Evolutionary conservation across 2,888 invertebrate species (phyloP), one percentile per base, ranked within the genome.

Genomic region (Oligia strigilis): DNA sequence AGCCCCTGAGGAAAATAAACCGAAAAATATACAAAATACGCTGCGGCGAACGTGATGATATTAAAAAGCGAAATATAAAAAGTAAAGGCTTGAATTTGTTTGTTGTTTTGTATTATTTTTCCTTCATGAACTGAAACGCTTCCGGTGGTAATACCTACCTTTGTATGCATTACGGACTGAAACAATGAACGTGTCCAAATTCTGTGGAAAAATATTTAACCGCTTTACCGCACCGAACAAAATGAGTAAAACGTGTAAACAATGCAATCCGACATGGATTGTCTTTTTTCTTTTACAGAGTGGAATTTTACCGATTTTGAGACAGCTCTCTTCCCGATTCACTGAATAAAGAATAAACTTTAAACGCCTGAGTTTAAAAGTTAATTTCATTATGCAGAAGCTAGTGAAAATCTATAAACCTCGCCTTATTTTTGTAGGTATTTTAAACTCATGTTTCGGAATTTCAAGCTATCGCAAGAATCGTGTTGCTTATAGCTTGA

Each of bases 11-110:
- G 40, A 64, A 78, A 78, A 78, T 80, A 79, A 80, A 58, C 64
- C 14, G 58, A 84, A 80, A 81, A 78, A 80, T 64, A 77, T 77
- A 86, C 75, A 77, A 80, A 77, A 86, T 55, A 80, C 64, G 69
- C 66, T 72, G 64, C 78, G 75, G 55, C 67, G 72, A 71, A 81
- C 82, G 77, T 80, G 84, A 90, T 87, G 82, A 90, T 85, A 88
- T 89, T 89, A 87, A 90, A 90, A 87, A 86, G 75, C 75, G 19
- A 75, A 69, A 84, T 71, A 76, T 71, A 87, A 80, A 84, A 80
- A 75, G 64, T 77, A 81, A 87, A 80, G 76, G 76, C 43, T 80
- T 66, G 67, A 64, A 71, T 82, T 83, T 75, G 65, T 65, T 79
- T 75, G 78, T 82, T 84, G 75, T 78, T 87, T 83, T 69, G 67